Percentiles rank a stretch among this genome's conserved stretches.
These are phyloP conservation scores for Cybosia mesomella DNA, from an alignment of 2,888 invertebrate genomes.

Conservation along the genomic window DNA sequence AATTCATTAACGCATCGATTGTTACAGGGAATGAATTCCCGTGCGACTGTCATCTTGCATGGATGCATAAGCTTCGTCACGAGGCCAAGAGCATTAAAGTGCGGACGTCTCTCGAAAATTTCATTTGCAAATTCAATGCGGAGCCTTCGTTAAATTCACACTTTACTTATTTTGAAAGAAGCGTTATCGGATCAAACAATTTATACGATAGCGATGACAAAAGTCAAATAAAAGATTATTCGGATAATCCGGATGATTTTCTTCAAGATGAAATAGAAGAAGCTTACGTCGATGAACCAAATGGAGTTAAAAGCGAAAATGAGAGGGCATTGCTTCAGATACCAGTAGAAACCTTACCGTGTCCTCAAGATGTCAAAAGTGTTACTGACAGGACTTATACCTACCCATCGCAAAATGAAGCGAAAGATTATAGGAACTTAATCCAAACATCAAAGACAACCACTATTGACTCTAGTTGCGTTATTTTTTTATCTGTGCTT, in stretches of 20 bases:
- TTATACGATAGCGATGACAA: slow-evolving; percentile 73
- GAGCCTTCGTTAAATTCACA: slow-evolving; percentile 76
- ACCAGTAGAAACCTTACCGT: slow-evolving; percentile 86
- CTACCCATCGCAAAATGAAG: slow-evolving; percentile 87
- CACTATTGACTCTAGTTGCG: slow-evolving; percentile 47
- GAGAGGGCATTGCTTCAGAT: slow-evolving; percentile 84
- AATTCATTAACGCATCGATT: slow-evolving; percentile 67
- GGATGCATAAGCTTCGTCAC: slow-evolving; percentile 92
- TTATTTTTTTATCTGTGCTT: slow-evolving; percentile 55
- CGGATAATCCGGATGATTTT: slow-evolving; percentile 73
- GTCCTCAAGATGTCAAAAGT: slow-evolving; percentile 88
- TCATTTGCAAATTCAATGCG: slow-evolving; percentile 90
- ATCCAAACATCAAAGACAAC: slow-evolving; percentile 67
- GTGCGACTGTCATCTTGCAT: slow-evolving; percentile 94
- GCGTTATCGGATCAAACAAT: slow-evolving; percentile 73
- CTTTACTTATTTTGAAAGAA: slow-evolving; percentile 78
- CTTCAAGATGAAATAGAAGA: slow-evolving; percentile 79
- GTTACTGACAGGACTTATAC: slow-evolving; percentile 87
- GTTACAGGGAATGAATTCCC: slow-evolving; percentile 93
- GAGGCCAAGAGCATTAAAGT: slow-evolving; percentile 92
- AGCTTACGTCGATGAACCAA: slow-evolving; percentile 75
- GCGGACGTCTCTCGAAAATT: slow-evolving; percentile 90
- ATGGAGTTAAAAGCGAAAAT: slow-evolving; percentile 73
- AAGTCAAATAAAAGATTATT: slow-evolving; percentile 72
- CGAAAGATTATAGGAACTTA: slow-evolving; percentile 83